A percentile compares a stretch with the other conserved stretches of the same genome.
phyloP scores from a whole-genome alignment of 2,797 vertebrate genomes.

The Eidolon dupreanum region DNA sequence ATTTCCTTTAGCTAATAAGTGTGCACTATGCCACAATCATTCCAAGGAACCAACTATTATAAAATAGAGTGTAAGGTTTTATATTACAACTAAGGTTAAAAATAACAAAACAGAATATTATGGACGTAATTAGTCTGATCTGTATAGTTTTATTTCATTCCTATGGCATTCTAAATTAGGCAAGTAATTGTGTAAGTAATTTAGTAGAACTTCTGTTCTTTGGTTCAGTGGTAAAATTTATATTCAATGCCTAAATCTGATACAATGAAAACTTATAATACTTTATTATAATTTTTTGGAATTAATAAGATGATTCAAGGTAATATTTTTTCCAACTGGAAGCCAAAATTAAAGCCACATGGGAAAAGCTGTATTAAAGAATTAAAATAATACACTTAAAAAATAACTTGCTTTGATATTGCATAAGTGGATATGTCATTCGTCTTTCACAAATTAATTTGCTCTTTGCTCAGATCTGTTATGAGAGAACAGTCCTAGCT shows the following conservation, averaged over 20 bases:
- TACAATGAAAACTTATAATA: neutral
- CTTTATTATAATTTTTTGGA: neutral
- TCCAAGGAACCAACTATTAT: conserved; percentile 67
- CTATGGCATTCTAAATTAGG: conserved; percentile 51
- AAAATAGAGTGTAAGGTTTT: conserved; percentile 67
- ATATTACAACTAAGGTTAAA: conserved; percentile 75
- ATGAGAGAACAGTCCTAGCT: neutral
- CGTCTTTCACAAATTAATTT: neutral
- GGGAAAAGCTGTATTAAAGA: neutral
- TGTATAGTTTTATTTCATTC: conserved; percentile 64
- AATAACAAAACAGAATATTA: conserved; percentile 77
- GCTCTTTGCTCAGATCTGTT: neutral
- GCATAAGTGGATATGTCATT: neutral
- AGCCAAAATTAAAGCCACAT: neutral
- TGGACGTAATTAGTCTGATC: conserved; percentile 72
- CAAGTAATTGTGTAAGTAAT: conserved; percentile 60
- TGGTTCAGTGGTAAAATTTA: conserved; percentile 61
- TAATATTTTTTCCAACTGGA: neutral
- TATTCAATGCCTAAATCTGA: conserved; percentile 14
- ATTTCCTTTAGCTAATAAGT: conserved; percentile 78
- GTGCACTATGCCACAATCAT: conserved; percentile 63
- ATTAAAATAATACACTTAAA: neutral
- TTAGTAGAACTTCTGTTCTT: conserved; percentile 60
- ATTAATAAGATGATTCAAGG: neutral
- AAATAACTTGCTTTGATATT: conserved; percentile 11